Conservation (phyloP, 1,140 invertebrate genomes). For the Drosophila punjabiensis region DNA sequence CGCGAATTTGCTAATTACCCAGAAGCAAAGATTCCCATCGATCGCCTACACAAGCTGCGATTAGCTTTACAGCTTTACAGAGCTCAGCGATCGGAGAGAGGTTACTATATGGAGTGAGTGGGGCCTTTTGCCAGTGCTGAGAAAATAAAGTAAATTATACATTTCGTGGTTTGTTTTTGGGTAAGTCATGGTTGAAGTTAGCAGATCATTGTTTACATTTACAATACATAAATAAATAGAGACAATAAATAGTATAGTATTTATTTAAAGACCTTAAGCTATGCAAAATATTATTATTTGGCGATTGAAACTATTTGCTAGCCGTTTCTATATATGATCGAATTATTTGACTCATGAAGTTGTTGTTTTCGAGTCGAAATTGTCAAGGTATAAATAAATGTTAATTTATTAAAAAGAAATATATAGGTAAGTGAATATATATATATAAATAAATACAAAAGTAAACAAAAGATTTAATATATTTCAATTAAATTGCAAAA, state of each 20-base stretch:
- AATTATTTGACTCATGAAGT: not conserved
- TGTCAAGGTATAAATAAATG: not conserved
- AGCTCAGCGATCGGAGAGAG: not conserved
- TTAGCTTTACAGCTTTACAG: not conserved
- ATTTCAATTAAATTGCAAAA: too few species aligned
- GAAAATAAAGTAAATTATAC: too few species aligned
- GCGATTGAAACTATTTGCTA: not conserved
- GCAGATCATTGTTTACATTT: not conserved
- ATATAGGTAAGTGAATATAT: too few species aligned
- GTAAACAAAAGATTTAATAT: too few species aligned
- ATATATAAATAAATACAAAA: not conserved
- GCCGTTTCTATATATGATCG: too few species aligned
- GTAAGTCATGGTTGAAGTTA: not conserved
- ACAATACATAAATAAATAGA: not conserved
- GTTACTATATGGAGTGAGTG: not conserved
- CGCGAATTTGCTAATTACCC: slow-evolving; percentile 35
- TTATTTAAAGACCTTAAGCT: not conserved
- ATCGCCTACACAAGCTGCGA: slow-evolving; percentile 5
- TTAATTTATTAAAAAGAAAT: too few species aligned
- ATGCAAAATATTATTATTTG: not conserved
- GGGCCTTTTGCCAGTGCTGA: not conserved
- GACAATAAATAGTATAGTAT: not conserved
- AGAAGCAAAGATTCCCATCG: slow-evolving; percentile 9
- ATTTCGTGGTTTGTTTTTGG: not conserved
- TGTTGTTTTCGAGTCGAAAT: too few species aligned